Conservation (phyloP, 2,113 vertebrate species). For the Pandion haliaetus region DNA sequence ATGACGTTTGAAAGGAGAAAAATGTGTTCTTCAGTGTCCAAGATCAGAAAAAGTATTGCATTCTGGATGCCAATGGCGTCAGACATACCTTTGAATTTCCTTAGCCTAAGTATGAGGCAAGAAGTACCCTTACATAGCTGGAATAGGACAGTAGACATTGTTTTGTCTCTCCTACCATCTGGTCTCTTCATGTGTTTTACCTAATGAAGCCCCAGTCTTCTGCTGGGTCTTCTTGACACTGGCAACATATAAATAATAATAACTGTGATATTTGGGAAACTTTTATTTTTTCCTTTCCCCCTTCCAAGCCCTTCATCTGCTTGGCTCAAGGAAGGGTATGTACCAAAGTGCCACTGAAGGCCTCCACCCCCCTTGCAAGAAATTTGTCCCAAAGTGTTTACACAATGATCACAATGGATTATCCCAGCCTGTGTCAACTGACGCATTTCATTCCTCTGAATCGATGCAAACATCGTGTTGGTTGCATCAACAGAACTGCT, state of each 20-base stretch:
- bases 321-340: neutral
- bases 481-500: conserved; percentile 15
- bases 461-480: neutral
- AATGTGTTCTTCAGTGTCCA: neutral
- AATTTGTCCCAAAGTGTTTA: neutral
- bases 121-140: neutral
- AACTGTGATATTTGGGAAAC: neutral
- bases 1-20: neutral
- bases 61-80: neutral
- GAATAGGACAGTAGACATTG: neutral
- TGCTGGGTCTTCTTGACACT: neutral
- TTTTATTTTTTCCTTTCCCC: neutral
- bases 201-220: neutral
- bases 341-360: neutral
- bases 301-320: neutral
- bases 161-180: neutral
- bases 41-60: neutral
- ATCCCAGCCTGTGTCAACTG: neutral
- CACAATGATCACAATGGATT: neutral
- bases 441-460: neutral
- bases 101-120: neutral
- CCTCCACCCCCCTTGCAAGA: neutral
- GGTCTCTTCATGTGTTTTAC: neutral
- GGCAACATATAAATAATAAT: neutral
- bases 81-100: neutral